Conservation (phyloP, 2,113 vertebrate species). For the Telmatochromis brichardi region DNA sequence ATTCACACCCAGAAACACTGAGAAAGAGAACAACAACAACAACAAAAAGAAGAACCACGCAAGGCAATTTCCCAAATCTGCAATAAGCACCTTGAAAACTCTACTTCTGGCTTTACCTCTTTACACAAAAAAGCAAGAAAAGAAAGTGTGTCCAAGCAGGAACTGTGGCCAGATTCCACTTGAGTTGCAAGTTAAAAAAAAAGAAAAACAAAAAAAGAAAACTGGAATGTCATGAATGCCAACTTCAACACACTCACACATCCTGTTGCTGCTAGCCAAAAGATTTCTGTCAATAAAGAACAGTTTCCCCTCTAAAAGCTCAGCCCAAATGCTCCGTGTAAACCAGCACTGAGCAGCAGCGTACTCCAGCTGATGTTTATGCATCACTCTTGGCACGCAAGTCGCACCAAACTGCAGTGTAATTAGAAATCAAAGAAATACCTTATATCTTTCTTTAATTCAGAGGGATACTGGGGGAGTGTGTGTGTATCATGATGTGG, state of each 20-base stretch:
- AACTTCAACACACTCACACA: not conserved
- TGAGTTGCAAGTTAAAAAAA: not conserved
- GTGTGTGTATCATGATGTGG: conserved; percentile 22
- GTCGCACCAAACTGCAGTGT: not conserved
- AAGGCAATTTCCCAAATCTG: not conserved
- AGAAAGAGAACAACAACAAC: not conserved
- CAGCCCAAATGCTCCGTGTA: not conserved
- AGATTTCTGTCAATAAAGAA: not conserved
- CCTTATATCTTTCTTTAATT: not conserved
- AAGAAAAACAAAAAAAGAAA: not conserved
- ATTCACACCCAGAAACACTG: not conserved
- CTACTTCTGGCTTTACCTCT: not conserved
- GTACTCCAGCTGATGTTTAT: not conserved
- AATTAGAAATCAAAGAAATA: not conserved
- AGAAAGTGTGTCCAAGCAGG: not conserved
- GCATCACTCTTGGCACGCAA: not conserved
- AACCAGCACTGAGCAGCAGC: not conserved
- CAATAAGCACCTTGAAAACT: not conserved
- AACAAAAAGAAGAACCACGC: not conserved
- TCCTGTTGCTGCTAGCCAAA: not conserved
- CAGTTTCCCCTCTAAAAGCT: not conserved
- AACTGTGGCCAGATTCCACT: not conserved
- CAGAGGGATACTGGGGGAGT: not conserved
- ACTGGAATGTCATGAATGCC: not conserved
- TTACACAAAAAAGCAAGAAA: not conserved